These are phyloP conservation scores for Palythoa grandiflora DNA, from an alignment of 92 coral and sea anemone species.

Conservation along the genomic window DNA sequence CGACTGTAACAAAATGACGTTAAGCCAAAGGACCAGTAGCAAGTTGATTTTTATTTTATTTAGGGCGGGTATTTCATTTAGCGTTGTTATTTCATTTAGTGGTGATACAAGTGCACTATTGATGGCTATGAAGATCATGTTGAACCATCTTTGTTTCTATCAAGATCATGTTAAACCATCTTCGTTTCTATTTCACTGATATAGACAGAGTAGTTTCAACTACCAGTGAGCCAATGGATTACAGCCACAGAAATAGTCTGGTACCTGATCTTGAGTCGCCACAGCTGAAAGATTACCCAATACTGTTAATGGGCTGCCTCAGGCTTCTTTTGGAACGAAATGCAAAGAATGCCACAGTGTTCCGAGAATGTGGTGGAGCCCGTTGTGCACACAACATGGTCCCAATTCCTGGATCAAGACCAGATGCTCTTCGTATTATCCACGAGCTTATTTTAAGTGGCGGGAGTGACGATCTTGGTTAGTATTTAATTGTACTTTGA, in stretches of 20 bases:
- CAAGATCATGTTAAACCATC: too few relatives aligned
- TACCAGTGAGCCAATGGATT: constrained; percentile 2
- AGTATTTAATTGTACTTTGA: constrained; percentile 4
- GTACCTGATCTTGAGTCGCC: constrained; percentile 49
- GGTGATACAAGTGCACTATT: too few relatives aligned
- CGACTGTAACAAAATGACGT: too few relatives aligned
- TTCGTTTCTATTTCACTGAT: background rate
- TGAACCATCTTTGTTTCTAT: background rate
- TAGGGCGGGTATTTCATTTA: too few relatives aligned
- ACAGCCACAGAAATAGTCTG: constrained; percentile 34
- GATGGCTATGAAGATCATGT: too few relatives aligned
- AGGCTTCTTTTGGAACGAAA: constrained; percentile 84
- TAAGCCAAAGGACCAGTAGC: too few relatives aligned
- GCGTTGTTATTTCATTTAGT: too few relatives aligned
- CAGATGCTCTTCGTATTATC: constrained; percentile 89
- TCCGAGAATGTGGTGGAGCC: constrained; percentile 94
- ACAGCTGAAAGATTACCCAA: constrained; percentile 76
- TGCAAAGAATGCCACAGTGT: constrained; percentile 85
- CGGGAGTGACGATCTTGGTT: constrained; percentile 92
- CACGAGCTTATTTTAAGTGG: constrained; percentile 93
- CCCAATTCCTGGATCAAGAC: constrained; percentile 79
- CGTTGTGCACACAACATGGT: constrained; percentile 92
- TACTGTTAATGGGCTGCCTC: constrained; percentile 93
- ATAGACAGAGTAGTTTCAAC: constrained; percentile 7
- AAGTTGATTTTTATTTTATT: too few relatives aligned